Base-by-base conservation (phyloP, 2,888 invertebrate genomes). In the Acleris sparsana region DNA sequence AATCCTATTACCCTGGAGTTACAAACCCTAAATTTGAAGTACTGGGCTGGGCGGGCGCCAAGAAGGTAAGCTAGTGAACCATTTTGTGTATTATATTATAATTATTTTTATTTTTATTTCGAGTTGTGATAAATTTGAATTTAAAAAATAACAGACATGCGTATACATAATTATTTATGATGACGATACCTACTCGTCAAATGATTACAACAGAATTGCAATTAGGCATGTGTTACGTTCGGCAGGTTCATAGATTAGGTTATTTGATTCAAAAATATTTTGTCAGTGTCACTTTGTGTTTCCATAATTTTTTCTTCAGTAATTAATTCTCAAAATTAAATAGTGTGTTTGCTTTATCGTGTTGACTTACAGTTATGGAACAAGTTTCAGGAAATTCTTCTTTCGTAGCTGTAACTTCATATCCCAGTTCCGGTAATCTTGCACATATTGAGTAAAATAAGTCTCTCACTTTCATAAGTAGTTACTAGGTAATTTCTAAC, bases 241-340 rank as follows among this genome's bases (percentile, higher is more conserved):
- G 48, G 53, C 49, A 48, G 55, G 60, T 61, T 51, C 44, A 65
- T 65, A 65, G 65, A 65, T 65, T 65, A 65, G 60, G 60, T 65
- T 65, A 22, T 44, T 20, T 20, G 16, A 48, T 65, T 65, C 51
- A n/a, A 61, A 57, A 55, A 48, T 9, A 44, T 51, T 20, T 43
- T 65, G 65, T 56, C 65, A 65, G 57, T 62, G 53, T 67, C 62
- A 67, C 22, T 51, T 58, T n/a, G 43, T 43, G 22, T 22, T 53
- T 58, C 44, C 20, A 20, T 33, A 53, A 56, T 20, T 33, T 20
- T 25, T 39, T 44, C 17, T 39, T 43, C 20, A 20, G 48, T 39
- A 56, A 44, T 43, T 53, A 25, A 49, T 25, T 49, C 29, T 55
- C 58, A 59, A 69, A 65, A 61, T 68, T 58, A 43, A 49, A 43